Conservation (phyloP, 2,888 invertebrate species). For the Erebia aethiops region DNA sequence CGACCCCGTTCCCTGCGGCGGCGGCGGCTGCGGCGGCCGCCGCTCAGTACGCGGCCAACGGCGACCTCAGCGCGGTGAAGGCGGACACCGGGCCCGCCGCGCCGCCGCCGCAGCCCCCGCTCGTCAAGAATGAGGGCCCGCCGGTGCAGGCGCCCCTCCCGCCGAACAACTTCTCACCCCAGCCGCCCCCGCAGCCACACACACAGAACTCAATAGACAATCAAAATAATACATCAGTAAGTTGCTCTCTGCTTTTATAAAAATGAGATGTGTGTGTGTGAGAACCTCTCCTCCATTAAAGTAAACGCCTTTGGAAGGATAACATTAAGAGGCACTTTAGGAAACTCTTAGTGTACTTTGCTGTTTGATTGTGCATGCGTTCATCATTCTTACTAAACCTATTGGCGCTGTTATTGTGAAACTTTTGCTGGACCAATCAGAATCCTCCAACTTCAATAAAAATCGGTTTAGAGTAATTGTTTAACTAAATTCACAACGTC, state of each 20-base stretch:
- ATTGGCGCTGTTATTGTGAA: no score
- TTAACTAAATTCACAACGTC: no score
- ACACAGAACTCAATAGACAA: conserved; percentile 84
- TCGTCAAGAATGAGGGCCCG: conserved; percentile 80
- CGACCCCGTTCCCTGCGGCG: conserved; percentile 87
- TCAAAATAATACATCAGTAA: conserved; percentile 76
- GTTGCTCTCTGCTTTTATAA: conserved; percentile 37
- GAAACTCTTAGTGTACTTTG: no score
- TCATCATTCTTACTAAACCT: no score
- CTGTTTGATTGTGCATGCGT: no score
- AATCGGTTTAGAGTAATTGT: no score
- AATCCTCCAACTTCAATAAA: no score
- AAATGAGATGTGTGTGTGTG: no score
- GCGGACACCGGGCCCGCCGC: conserved; percentile 71
- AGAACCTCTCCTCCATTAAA: no score
- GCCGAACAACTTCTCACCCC: conserved; percentile 76
- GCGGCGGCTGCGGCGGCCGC: conserved; percentile 85
- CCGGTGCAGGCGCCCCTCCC: conserved; percentile 74
- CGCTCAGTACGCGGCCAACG: conserved; percentile 83
- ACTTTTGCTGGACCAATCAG: no score
- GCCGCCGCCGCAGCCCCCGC: conserved; percentile 69
- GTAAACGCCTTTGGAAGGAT: no score
- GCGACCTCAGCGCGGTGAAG: conserved; percentile 80
- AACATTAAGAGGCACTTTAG: no score
- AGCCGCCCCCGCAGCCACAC: conserved; percentile 69